Evolutionary conservation across 2,888 invertebrate genomes (phyloP), one percentile per base, ranked within the genome.

Genomic region (Melanotus villosus): DNA sequence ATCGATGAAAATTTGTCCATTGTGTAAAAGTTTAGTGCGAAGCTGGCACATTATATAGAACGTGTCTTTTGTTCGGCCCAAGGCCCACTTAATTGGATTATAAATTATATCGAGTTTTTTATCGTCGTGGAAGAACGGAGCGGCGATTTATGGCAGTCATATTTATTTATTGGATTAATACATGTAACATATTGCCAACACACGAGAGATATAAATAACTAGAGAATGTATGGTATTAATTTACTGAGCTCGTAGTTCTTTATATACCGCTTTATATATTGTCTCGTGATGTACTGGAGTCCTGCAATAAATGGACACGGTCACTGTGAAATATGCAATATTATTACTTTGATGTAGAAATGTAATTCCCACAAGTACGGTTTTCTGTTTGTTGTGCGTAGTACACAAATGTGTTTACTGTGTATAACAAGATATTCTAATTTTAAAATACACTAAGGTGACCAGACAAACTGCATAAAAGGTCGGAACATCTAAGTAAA

Each of bases 101-200:
- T 84, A 84, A 84, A 84, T 84, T 83, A 84, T 81, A 80, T 81
- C 80, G 73, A 75, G 75, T 78, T 80, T 80, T 80, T 80, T 79
- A 65, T 58, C 70, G 70, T 73, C 58, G 63, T 76, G 77, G 79
- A 78, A 76, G 81, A 78, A 78, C 79, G 78, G 76, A 78, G 73
- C 78, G 76, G 80, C 82, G 82, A 85, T 85, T 84, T 85, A 85
- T 85, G 82, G 82, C 82, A 80, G 81, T 84, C 84, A 83, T 84
- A 84, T 85, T 85, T 85, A 85, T 85, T 85, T 85, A 85, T 85
- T 85, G 85, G 85, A 84, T 85, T 85, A 85, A 85, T 85, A 84
- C 84, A 83, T 84, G 84, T 85, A 85, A 84, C 84, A 83, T 85
- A 85, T 84, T 84, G 84, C 83, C 83, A 83, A 84, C 84, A 84